These are phyloP conservation scores for Scotopteryx bipunctaria DNA, from an alignment of 2,888 invertebrate genomes.

Conservation along the genomic window DNA sequence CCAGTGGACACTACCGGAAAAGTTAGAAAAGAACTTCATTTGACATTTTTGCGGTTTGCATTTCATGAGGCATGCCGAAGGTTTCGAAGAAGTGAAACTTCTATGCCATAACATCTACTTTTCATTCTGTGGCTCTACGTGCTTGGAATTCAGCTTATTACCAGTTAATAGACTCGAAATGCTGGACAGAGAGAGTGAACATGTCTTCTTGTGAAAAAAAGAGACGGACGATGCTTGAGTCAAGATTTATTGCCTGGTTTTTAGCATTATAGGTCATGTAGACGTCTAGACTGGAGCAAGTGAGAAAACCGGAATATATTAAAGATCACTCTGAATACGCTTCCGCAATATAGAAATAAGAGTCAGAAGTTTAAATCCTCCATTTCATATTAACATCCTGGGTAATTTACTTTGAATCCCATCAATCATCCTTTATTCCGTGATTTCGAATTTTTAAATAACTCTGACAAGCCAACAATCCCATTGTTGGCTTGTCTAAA, in stretches of 20 bases:
- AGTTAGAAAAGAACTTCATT: no score
- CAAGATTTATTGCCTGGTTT: conserved; percentile 37
- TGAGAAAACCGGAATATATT: conserved; percentile 5
- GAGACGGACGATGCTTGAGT: conserved; percentile 21
- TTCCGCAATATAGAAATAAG: no score
- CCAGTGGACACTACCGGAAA: no score
- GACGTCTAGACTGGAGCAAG: conserved; percentile 21
- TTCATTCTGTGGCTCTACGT: conserved; percentile 48
- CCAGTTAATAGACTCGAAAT: conserved; percentile 44
- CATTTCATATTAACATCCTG: no score
- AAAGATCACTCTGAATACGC: no score
- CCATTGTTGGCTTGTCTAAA: no score
- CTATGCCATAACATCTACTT: background rate
- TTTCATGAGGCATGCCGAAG: no score
- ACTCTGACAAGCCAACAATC: background rate
- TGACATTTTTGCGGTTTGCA: no score
- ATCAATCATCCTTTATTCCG: no score
- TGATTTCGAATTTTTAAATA: conserved; percentile 1
- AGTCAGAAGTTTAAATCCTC: no score
- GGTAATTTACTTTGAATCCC: no score
- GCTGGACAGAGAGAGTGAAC: conserved; percentile 25
- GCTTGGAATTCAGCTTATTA: conserved; percentile 60
- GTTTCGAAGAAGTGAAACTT: background rate
- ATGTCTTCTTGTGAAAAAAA: conserved; percentile 10
- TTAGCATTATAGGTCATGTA: conserved; percentile 34